Base-by-base conservation (phyloP, 2,888 invertebrate genomes). In the Microplitis deprimator region DNA sequence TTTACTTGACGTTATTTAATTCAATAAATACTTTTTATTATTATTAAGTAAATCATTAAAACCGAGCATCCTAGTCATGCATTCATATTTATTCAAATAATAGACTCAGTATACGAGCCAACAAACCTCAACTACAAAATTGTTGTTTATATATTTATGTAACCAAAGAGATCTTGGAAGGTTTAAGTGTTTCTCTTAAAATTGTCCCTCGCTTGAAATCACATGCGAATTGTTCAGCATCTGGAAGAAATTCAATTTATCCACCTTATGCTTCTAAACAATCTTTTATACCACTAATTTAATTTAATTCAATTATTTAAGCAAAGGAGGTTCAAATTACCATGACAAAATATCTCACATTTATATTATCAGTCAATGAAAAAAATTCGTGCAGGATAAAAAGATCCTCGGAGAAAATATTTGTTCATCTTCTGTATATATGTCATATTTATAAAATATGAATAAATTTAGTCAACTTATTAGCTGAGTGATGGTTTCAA, bases 201-300 rank as follows among this genome's bases (percentile, higher is more conserved):
- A 77, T 79, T 79, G 73, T 68, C 68, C 72, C 77, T 73, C 77
- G 77, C 76, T 77, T 64, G 62, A 70, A 76, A 76, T 76, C 77
- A 68, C 75, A 61, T 71, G 75, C 64, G 13, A 17, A 10, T 29
- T 29, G 10, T 65, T 20, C 38, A 20, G 29, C 65, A 65, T 65
- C 65, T 62, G 29, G 62, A 68, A 71, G 68, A 17, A 76, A 79
- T 68, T 68, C 61, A 68, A 68, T 73, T 64, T 16, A 50, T 62
- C 60, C 73, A 67, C n/a, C 62, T 71, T 41, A 29, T 62, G 41
- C 72, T 65, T 10, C 0, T 5, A 29, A 20, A 65, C 1, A 29
- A 65, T 8, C 10, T 65, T 29, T 65, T 7, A 10, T 1, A 38
- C 16, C 17, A 62, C 17, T 17, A 62, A 62, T 62, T 62, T 62